Base-by-base conservation (phyloP, 2,888 invertebrate species). In the Noctua janthe region DNA sequence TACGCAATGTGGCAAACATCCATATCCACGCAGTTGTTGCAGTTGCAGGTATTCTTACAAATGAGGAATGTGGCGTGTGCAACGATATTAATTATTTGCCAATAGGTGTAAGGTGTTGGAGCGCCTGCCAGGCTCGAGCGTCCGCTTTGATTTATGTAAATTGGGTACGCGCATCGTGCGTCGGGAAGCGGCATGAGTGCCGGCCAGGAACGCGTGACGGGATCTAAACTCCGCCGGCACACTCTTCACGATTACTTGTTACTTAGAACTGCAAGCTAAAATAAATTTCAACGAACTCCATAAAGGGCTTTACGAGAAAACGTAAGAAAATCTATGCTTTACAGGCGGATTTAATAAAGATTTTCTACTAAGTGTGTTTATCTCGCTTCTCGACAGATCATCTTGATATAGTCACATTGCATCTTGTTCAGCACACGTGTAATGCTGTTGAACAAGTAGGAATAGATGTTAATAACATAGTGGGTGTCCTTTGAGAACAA, bases 91-190 rank as follows among this genome's bases (percentile, higher is more conserved):
- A 92, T 92, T 91, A 92, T 91, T 91, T 81, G 86, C 90, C 87
- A 90, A 92, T 92, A 91, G 91, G 89, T 91, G 92, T 88, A 90
- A 91, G 91, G 90, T 93, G 90, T 87, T 90, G 78, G 83, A 84
- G 87, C 88, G 89, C 88, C 90, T 87, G 89, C 89, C 87, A 87
- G 84, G 90, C 89, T 89, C 84, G 82, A 84, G 85, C 86, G 86
- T 91, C 90, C 86, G 90, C 88, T 92, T 92, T 94, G 94, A 94
- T 94, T 94, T 94, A 94, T 94, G 93, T 92, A 94, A 93, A 94
- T 94, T 94, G 93, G 91, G 91, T 91, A 91, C 86, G 88, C 88
- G 89, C 88, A 87, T 89, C 91, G 91, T 90, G 92, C 89, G 89
- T 91, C 89, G 88, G 87, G 89, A 90, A 89, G 91, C 87, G 87